Conservation (phyloP, 2,113 vertebrate species). For the Andinoacara biseriatus region DNA sequence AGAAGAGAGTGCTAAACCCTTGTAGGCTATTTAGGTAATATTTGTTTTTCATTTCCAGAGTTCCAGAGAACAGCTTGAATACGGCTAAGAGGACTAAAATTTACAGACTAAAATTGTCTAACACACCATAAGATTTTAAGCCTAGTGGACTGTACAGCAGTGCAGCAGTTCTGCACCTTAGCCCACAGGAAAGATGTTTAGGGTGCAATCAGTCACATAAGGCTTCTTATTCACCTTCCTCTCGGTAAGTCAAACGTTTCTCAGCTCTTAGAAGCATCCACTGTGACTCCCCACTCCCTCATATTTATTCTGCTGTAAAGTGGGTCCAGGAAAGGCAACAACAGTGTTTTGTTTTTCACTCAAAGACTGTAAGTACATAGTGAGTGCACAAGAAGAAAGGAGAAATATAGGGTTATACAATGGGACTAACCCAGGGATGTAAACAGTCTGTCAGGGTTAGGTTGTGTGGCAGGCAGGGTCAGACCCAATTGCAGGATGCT, state of each 20-base stretch:
- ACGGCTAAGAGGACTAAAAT: no score
- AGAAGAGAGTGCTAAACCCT: not conserved
- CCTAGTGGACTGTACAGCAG: no score
- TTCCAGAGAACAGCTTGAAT: not conserved
- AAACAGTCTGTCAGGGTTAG: not conserved
- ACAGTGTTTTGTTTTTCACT: not conserved
- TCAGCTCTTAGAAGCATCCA: not conserved
- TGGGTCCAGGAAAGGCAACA: not conserved
- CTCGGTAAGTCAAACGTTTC: not conserved
- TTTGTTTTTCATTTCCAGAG: not conserved
- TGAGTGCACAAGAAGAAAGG: not conserved
- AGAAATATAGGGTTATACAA: not conserved
- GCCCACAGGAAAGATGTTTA: not conserved
- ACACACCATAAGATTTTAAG: no score
- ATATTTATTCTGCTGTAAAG: not conserved
- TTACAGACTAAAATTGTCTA: no score
- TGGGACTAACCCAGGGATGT: not conserved
- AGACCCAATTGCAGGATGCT: no score
- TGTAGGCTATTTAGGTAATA: not conserved
- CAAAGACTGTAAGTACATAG: not conserved
- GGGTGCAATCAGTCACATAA: not conserved
- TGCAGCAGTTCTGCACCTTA: not conserved
- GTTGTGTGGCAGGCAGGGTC: no score
- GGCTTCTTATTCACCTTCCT: not conserved
- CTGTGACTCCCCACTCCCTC: not conserved